Evolutionary conservation across 2,888 invertebrate genomes (phyloP).

Genomic region (Meliscaeva auricollis): DNA sequence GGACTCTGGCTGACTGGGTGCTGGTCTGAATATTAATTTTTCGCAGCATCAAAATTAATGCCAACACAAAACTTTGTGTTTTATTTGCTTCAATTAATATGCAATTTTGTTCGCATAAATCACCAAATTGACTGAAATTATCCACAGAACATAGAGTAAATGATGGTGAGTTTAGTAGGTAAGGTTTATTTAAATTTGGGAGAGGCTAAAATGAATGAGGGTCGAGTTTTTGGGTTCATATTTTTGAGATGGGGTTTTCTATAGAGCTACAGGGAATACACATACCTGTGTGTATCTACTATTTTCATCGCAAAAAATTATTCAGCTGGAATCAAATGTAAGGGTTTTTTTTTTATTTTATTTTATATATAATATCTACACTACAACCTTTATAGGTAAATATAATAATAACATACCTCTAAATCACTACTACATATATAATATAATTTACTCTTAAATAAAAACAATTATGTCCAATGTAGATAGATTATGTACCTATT

Average conservation of each 20-base stretch:
- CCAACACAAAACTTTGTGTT: constrained; percentile 56
- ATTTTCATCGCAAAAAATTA: constrained; percentile 39
- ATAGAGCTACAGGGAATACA: not conserved
- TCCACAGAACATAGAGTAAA: not conserved
- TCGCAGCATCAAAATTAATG: constrained; percentile 51
- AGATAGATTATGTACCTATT: not conserved
- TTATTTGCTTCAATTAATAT: constrained; percentile 69
- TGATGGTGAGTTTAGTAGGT: not conserved
- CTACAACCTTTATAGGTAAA: not conserved
- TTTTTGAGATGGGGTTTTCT: not conserved
- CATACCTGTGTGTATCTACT: not conserved
- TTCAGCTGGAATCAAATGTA: constrained; percentile 5
- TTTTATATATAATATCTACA: not conserved
- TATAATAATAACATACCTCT: not conserved
- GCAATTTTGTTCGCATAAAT: constrained; percentile 69
- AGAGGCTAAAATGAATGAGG: constrained; percentile 6
- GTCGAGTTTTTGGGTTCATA: constrained; percentile 10
- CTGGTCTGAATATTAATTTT: constrained; percentile 57
- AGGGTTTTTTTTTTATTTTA: no score
- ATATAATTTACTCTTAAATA: no score
- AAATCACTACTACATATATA: no score
- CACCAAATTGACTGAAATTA: constrained; percentile 41
- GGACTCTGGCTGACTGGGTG: not conserved
- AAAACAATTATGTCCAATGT: not conserved
- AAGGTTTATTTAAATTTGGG: not conserved